A percentile compares a stretch with the other conserved stretches of the same genome.
Conservation (phyloP, 2,888 invertebrate genomes). For the Drosophila mayaguana region DNA sequence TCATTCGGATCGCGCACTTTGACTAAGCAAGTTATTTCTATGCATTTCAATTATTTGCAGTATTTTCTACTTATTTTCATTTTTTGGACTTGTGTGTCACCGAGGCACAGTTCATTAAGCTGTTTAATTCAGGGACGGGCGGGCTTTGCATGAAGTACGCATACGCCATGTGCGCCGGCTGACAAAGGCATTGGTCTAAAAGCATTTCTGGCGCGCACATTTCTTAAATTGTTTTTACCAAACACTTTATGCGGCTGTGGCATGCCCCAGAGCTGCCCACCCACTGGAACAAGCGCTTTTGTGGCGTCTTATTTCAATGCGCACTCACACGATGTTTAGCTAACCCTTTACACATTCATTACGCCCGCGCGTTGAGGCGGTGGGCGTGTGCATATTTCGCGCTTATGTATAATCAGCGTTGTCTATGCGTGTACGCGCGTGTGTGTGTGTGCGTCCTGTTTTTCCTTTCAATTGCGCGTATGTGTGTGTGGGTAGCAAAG, state of each 20-base stretch:
- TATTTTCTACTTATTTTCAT: background rate
- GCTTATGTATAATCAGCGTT: constrained; percentile 69
- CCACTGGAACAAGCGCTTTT: constrained; percentile 21
- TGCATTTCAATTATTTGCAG: constrained; percentile 65
- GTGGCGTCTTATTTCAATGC: constrained; percentile 38
- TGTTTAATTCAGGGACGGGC: constrained; percentile 40
- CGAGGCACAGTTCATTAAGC: constrained; percentile 52
- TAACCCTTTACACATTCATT: constrained; percentile 79
- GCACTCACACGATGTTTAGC: constrained; percentile 25
- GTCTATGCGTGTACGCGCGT: constrained; percentile 21
- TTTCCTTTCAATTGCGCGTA: constrained; percentile 17
- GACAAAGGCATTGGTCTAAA: constrained; percentile 43
- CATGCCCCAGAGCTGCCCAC: constrained; percentile 4
- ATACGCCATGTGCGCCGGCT: constrained; percentile 52
- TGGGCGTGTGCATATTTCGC: constrained; percentile 52
- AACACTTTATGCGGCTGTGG: constrained; percentile 55
- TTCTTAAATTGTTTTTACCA: constrained; percentile 70
- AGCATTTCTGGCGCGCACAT: constrained; percentile 56
- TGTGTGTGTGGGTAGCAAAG: constrained; percentile 3
- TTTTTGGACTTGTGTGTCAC: constrained; percentile 7
- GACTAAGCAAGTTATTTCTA: constrained; percentile 61
- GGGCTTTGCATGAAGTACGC: constrained; percentile 22
- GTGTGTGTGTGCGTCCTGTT: constrained; percentile 23
- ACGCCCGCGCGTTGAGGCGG: constrained; percentile 57
- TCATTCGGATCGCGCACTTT: constrained; percentile 46